A percentile compares a stretch with the other conserved stretches of the same genome.
These are phyloP conservation scores for Coenonympha arcania DNA, from an alignment of 2,888 invertebrate genomes.

Conservation along the genomic window DNA sequence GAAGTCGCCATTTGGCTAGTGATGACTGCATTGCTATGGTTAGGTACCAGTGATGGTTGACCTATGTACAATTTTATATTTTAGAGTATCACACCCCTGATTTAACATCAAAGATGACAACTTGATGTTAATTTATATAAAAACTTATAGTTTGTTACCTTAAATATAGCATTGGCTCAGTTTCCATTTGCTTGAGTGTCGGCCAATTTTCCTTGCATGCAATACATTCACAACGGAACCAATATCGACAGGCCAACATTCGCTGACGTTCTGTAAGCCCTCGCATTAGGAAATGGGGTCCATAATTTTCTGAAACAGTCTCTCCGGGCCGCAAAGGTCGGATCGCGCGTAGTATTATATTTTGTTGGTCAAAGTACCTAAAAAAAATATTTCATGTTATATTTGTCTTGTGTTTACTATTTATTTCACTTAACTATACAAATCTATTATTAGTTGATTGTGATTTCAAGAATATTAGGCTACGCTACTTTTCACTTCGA, in stretches of 20 bases:
- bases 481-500: too few species aligned
- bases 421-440: too few species aligned
- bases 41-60: too few species aligned
- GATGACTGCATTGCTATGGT: too few species aligned
- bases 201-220: slow-evolving; percentile 87
- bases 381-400: slow-evolving; percentile 20
- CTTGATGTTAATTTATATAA: neutral
- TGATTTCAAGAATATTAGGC: too few species aligned
- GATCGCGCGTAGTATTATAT: slow-evolving; percentile 79
- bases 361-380: slow-evolving; percentile 83
- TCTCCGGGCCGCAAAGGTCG: slow-evolving; percentile 79
- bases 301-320: slow-evolving; percentile 87
- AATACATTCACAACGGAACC: slow-evolving; percentile 83
- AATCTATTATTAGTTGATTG: too few species aligned
- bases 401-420: too few species aligned
- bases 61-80: too few species aligned
- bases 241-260: slow-evolving; percentile 80
- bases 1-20: too few species aligned
- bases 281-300: slow-evolving; percentile 78
- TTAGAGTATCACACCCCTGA: neutral
- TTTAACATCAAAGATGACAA: neutral
- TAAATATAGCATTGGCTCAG: slow-evolving; percentile 57
- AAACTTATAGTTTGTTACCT: slow-evolving; percentile 34
- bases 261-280: slow-evolving; percentile 76
- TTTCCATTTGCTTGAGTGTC: slow-evolving; percentile 74